Evolutionary conservation across 1,140 invertebrate species (phyloP).

Genomic region (Drosophila jambulina): DNA sequence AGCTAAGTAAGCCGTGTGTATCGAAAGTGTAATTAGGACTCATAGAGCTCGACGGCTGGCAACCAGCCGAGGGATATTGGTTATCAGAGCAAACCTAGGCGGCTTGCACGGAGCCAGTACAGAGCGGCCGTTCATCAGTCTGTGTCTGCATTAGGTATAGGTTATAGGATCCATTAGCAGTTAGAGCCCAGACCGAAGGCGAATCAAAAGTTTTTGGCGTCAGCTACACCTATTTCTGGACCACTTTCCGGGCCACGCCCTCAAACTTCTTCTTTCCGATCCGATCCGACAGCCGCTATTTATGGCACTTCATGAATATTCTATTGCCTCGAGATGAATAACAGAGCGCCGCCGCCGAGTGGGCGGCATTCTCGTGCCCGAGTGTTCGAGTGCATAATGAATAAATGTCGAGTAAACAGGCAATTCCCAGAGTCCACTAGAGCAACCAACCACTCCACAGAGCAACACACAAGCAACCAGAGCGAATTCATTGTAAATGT

Average conservation of each 20-base stretch:
- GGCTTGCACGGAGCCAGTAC: not conserved
- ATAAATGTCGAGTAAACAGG: slow-evolving; percentile 70
- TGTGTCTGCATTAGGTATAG: slow-evolving; percentile 33
- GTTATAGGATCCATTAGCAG: slow-evolving; percentile 28
- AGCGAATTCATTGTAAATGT: slow-evolving; percentile 77
- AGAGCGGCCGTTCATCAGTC: slow-evolving; percentile 17
- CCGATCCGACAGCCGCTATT: slow-evolving; percentile 32
- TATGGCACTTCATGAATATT: slow-evolving; percentile 70
- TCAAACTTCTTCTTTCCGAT: slow-evolving; percentile 13
- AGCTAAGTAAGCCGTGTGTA: slow-evolving; percentile 56
- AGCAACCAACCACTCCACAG: slow-evolving; percentile 6
- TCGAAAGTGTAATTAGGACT: slow-evolving; percentile 67
- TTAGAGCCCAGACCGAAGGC: slow-evolving; percentile 6
- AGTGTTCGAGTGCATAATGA: slow-evolving; percentile 69
- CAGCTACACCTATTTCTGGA: slow-evolving; percentile 8
- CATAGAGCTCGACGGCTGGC: slow-evolving; percentile 37
- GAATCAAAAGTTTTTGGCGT: slow-evolving; percentile 17
- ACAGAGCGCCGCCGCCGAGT: slow-evolving; percentile 15
- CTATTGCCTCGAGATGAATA: slow-evolving; percentile 60
- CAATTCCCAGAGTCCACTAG: slow-evolving; percentile 28
- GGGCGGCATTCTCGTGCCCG: slow-evolving; percentile 17
- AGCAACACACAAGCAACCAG: slow-evolving; percentile 48
- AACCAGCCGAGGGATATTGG: slow-evolving; percentile 36
- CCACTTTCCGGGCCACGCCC: slow-evolving; percentile 18
- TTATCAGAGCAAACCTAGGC: slow-evolving; percentile 10